Percentiles rank a stretch among this genome's conserved stretches.
Evolutionary conservation across 1,140 invertebrate genomes (phyloP).

Genomic region (Artemia franciscana): DNA sequence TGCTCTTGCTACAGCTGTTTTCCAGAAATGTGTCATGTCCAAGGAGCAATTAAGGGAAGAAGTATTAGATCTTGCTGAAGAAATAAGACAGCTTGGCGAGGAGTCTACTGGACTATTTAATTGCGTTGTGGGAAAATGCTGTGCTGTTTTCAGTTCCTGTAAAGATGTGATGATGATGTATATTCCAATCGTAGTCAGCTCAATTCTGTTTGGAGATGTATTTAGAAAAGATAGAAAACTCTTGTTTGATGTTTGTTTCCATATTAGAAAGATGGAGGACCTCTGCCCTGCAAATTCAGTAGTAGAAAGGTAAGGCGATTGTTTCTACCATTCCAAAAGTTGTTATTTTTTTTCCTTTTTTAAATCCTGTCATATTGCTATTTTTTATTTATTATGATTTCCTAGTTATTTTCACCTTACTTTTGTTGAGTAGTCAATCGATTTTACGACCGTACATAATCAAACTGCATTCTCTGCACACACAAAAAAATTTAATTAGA

Average conservation of each 20-base stretch:
- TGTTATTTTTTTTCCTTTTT: too few species aligned
- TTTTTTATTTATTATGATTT: too few species aligned
- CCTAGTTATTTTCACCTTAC: too few species aligned
- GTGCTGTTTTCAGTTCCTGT: not conserved
- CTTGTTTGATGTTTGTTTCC: not conserved
- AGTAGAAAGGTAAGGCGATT: not conserved
- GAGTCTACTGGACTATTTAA: not conserved
- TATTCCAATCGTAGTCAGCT: not conserved
- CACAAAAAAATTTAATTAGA: too few species aligned
- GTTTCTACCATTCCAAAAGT: too few species aligned
- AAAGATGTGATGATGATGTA: not conserved
- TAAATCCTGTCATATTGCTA: too few species aligned
- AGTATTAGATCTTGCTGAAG: not conserved
- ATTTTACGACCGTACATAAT: too few species aligned
- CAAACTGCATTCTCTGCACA: too few species aligned
- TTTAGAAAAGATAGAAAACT: not conserved
- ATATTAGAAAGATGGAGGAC: not conserved
- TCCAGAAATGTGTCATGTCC: conserved; percentile 5
- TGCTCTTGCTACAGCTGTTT: conserved; percentile 12
- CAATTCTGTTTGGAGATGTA: not conserved
- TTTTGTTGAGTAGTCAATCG: too few species aligned
- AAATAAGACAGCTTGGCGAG: not conserved
- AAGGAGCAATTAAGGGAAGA: not conserved
- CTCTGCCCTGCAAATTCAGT: not conserved
- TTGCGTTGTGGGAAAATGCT: not conserved